Evolutionary conservation across 2,888 invertebrate species (phyloP).

Genomic region (Cerastis rubricosa): DNA sequence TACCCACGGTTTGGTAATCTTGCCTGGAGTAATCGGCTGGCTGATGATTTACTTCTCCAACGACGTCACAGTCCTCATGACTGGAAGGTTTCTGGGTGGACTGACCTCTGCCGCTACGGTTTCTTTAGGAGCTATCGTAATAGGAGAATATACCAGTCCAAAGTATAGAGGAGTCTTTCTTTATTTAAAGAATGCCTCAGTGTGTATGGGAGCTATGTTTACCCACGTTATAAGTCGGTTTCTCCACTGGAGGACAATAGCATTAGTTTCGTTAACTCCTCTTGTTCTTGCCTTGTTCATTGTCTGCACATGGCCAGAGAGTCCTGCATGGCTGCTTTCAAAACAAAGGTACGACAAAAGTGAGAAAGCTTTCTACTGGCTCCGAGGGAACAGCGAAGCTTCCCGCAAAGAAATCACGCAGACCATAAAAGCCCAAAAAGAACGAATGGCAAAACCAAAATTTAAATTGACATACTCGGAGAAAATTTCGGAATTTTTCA

Average conservation of each 20-base stretch:
- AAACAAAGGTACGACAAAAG: conserved; percentile 59
- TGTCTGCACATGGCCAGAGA: conserved; percentile 69
- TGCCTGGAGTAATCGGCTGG: conserved; percentile 70
- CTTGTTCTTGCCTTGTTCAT: conserved; percentile 48
- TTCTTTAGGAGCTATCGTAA: conserved; percentile 80
- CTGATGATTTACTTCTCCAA: conserved; percentile 53
- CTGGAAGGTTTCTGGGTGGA: conserved; percentile 54
- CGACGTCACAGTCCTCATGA: conserved; percentile 51
- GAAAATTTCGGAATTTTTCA: conserved; percentile 32
- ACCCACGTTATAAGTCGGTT: conserved; percentile 65
- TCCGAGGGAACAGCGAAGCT: conserved; percentile 85
- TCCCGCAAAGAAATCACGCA: conserved; percentile 69
- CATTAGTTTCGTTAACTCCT: conserved; percentile 63
- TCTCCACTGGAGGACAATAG: conserved; percentile 68
- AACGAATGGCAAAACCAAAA: conserved; percentile 29
- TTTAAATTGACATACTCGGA: conserved; percentile 5
- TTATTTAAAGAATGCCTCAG: conserved; percentile 61
- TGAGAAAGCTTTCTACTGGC: conserved; percentile 80
- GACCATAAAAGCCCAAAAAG: conserved; percentile 58
- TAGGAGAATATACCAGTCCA: conserved; percentile 86
- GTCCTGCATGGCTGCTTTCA: conserved; percentile 66
- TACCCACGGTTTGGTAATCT: conserved; percentile 78
- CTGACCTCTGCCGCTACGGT: conserved; percentile 51
- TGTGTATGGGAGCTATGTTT: conserved; percentile 57
- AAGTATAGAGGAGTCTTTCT: conserved; percentile 89